Evolutionary conservation across 2,888 invertebrate species (phyloP).

Genomic region (Malthinus flaveolus): DNA sequence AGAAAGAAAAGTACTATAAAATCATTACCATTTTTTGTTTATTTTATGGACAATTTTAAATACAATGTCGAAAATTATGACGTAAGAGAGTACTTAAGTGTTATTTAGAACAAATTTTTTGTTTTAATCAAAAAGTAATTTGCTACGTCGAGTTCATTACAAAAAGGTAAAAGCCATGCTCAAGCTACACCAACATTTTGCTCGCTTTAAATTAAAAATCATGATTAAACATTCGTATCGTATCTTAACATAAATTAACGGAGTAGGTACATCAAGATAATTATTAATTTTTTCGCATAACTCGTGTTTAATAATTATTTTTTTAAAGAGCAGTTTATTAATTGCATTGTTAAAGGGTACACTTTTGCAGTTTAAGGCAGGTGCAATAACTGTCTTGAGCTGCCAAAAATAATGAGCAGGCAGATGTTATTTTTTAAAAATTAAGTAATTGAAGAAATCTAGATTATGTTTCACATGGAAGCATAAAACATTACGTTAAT

Average conservation of each 20-base stretch:
- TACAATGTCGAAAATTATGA: background rate
- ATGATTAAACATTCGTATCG: no score
- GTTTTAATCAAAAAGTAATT: no score
- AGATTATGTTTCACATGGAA: conserved; percentile 33
- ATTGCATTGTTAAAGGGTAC: conserved; percentile 33
- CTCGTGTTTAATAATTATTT: conserved; percentile 13
- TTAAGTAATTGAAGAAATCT: conserved; percentile 37
- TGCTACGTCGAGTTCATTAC: no score
- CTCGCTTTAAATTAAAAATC: no score
- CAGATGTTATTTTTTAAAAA: conserved; percentile 36
- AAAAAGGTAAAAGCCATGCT: no score
- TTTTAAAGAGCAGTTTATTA: conserved; percentile 25
- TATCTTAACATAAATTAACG: conserved; percentile 1
- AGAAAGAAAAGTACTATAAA: no score
- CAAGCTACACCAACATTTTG: no score
- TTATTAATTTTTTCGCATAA: background rate
- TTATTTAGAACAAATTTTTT: no score
- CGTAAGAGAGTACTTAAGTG: background rate
- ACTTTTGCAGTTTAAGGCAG: conserved; percentile 31
- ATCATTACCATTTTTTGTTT: no score
- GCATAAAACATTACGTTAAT: conserved; percentile 27
- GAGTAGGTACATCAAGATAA: background rate
- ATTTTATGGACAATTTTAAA: background rate
- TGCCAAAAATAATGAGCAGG: conserved; percentile 38
- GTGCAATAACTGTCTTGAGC: conserved; percentile 32